Base-by-base conservation (phyloP, 1,140 invertebrate genomes). In the Drosophila repleta region DNA sequence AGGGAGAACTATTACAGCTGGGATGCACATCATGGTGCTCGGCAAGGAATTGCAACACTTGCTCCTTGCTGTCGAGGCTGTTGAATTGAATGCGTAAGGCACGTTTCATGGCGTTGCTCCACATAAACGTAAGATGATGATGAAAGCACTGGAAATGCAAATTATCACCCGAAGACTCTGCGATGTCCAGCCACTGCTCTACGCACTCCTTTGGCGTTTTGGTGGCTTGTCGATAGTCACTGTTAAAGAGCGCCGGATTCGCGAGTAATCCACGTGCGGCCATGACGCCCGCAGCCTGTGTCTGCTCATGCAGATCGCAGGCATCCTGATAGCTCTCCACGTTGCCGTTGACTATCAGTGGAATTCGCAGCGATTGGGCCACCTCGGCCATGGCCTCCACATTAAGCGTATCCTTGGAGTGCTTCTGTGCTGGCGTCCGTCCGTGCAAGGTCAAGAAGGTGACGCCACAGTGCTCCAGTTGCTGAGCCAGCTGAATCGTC, bases 71-170 rank as follows among this genome's bases (percentile, higher is more conserved):
- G 64, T 93, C 94, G 21, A 98, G 92, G 71, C 94, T 94, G 93
- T 98, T 98, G 89, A 98, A 98, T 52, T 95, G 91, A 71, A 94
- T 91, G 75, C 95, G 94, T 81, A 96, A 94, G 49, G 93, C 91
- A 75, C 94, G 96, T 4, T 94, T 93, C 68, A 98, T 92, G 41
- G 96, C 87, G 92, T 96, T 96, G 91, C 97, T 96, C 75, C 97
- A 92, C 98, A 99, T 99, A 90, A 97, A 98, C 46, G 97, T 96
- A 53, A 99, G 93, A 93, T 99, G 98, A 91, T 98, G 97, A 92
- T 99, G 98, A 85, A 98, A 97, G 90, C 94, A 95, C 62, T 95
- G 94, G 92, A 97, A 98, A 39, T 94, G 93, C 75, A 95, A 91
- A 93, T 93, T 90, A 88, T 93, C 66, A 81, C 90, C 70, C 26